Percentiles rank a stretch among this genome's conserved stretches.
Conservation (phyloP, 2,797 vertebrate genomes). For the Yasuhikotakia modesta region DNA sequence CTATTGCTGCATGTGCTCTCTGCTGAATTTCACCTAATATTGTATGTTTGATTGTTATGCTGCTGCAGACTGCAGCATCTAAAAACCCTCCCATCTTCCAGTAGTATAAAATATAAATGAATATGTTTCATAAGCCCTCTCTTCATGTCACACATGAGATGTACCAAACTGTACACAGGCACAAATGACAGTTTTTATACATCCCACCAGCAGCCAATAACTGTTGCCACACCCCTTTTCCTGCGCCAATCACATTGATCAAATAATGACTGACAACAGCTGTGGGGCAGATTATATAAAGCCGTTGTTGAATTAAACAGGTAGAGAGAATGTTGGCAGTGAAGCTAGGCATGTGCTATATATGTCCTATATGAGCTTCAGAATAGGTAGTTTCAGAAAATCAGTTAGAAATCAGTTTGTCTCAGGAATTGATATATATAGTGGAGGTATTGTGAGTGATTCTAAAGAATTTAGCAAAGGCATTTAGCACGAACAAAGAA, state of each 20-base stretch:
- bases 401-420: no score
- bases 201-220: not conserved
- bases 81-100: conserved; percentile 25
- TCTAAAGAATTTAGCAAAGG: no score
- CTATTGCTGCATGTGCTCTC: not conserved
- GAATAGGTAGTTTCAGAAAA: no score
- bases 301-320: not conserved
- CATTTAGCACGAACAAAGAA: no score
- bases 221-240: not conserved
- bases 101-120: conserved; percentile 44
- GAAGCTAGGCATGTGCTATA: no score
- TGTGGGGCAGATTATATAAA: not conserved
- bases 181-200: not conserved
- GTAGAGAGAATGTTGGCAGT: no score
- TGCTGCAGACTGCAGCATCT: not conserved
- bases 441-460: no score
- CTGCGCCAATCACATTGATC: not conserved
- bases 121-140: not conserved
- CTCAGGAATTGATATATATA: no score
- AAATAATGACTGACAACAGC: not conserved
- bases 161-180: not conserved
- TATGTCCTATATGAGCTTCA: no score
- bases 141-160: not conserved
- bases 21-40: not conserved
- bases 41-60: conserved; percentile 12